phyloP scores from a whole-genome alignment of 2,888 invertebrate genomes.

The Barypeithes pellucidus region DNA sequence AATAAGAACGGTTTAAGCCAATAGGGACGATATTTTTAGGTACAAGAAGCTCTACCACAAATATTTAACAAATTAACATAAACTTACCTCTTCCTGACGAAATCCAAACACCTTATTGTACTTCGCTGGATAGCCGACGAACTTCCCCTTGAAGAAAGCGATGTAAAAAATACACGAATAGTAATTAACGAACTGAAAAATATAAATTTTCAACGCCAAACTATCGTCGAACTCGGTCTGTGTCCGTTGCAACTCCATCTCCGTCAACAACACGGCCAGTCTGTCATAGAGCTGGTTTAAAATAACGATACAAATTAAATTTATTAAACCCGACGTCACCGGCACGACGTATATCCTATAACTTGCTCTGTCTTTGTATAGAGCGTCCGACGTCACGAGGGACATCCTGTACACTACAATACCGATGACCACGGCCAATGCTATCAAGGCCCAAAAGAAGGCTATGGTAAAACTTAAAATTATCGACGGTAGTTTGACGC shows the following conservation, averaged over 20 bases:
- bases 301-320: conserved; percentile 83
- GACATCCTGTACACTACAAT: conserved; percentile 73
- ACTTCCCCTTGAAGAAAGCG: conserved; percentile 84
- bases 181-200: conserved; percentile 92
- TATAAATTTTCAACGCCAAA: conserved; percentile 88
- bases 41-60: no score
- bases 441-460: conserved; percentile 75
- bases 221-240: conserved; percentile 92
- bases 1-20: no score
- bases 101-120: conserved; percentile 82
- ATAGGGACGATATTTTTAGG: no score
- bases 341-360: conserved; percentile 81
- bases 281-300: conserved; percentile 81
- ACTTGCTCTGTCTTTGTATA: conserved; percentile 72
- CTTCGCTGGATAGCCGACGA: conserved; percentile 84
- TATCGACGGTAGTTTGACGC: conserved; percentile 80
- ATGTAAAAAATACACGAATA: conserved; percentile 92
- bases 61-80: no score
- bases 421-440: conserved; percentile 72
- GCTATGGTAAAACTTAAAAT: conserved; percentile 82
- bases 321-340: conserved; percentile 84
- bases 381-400: conserved; percentile 74
- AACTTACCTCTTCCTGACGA: conserved; percentile 80
- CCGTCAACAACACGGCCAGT: conserved; percentile 80
- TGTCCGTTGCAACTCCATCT: conserved; percentile 84